Conservation (phyloP, 1,140 invertebrate genomes). For the Heliconius nattereri region DNA sequence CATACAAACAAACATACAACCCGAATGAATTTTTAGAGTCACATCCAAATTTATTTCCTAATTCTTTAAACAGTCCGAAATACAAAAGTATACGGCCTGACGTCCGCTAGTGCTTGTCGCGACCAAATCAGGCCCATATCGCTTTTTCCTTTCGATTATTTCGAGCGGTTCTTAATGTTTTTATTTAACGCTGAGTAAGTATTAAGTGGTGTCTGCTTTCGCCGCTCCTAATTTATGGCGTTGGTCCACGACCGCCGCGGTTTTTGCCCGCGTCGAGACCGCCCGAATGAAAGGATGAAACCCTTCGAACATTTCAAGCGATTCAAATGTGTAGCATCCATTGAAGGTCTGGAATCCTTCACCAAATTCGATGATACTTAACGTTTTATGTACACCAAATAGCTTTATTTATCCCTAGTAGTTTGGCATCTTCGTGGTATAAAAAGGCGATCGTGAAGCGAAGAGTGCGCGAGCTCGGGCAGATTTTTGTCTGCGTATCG, state of each 20-base stretch:
- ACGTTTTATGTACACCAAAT: slow-evolving; percentile 33
- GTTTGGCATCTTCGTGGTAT: slow-evolving; percentile 29
- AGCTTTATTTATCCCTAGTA: slow-evolving; percentile 24
- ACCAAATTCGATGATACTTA: slow-evolving; percentile 31
- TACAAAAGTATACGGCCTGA: slow-evolving; percentile 34
- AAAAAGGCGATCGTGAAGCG: slow-evolving; percentile 62
- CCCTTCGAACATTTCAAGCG: slow-evolving; percentile 23
- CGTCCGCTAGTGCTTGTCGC: slow-evolving; percentile 46
- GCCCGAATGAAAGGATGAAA: slow-evolving; percentile 39
- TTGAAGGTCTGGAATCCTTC: slow-evolving; percentile 26
- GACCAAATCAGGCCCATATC: slow-evolving; percentile 71
- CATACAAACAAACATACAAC: slow-evolving; percentile 25
- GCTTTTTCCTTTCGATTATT: slow-evolving; percentile 73
- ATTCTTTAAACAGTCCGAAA: slow-evolving; percentile 38
- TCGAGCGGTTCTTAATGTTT: slow-evolving; percentile 76
- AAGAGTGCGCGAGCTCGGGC: slow-evolving; percentile 55
- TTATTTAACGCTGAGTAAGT: slow-evolving; percentile 75
- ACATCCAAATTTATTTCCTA: slow-evolving; percentile 42
- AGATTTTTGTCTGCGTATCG: slow-evolving; percentile 66
- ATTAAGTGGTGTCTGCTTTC: slow-evolving; percentile 73
- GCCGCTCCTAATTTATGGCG: slow-evolving; percentile 75
- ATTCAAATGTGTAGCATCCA: slow-evolving; percentile 20
- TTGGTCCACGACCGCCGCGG: slow-evolving; percentile 58
- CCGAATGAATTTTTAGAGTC: slow-evolving; percentile 32
- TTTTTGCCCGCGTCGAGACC: slow-evolving; percentile 61